These are phyloP conservation scores for Calephelis nemesis DNA, from an alignment of 1,140 invertebrate species.

Conservation along the genomic window DNA sequence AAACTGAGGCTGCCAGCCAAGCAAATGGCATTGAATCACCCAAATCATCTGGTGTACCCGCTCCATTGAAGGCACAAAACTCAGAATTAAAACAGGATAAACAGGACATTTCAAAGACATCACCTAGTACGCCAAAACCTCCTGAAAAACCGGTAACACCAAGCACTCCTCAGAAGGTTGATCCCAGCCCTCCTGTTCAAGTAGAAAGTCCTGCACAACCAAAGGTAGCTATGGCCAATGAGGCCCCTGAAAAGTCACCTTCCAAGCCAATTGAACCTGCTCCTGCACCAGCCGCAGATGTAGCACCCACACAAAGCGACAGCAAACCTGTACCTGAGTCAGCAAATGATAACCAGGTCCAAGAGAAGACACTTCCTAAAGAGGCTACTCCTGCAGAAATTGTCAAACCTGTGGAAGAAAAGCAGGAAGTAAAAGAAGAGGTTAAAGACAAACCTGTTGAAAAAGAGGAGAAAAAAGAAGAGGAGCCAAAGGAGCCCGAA, in stretches of 20 bases:
- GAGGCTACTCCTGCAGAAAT: slow-evolving; percentile 44
- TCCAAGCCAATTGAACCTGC: slow-evolving; percentile 62
- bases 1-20: slow-evolving; percentile 58
- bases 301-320: slow-evolving; percentile 64
- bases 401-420: slow-evolving; percentile 45
- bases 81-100: slow-evolving; percentile 66
- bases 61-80: slow-evolving; percentile 59
- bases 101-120: slow-evolving; percentile 69
- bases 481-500: slow-evolving; percentile 36
- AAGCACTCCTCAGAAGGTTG: slow-evolving; percentile 57
- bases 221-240: slow-evolving; percentile 68
- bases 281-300: slow-evolving; percentile 58
- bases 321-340: slow-evolving; percentile 64
- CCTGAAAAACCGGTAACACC: slow-evolving; percentile 61
- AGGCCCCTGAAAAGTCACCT: slow-evolving; percentile 61
- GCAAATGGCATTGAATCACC: slow-evolving; percentile 70
- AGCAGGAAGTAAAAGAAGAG: slow-evolving; percentile 54
- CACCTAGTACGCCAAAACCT: slow-evolving; percentile 70
- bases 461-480: slow-evolving; percentile 40
- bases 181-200: slow-evolving; percentile 43
- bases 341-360: slow-evolving; percentile 59
- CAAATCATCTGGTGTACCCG: slow-evolving; percentile 55
- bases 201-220: slow-evolving; percentile 52
- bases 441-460: slow-evolving; percentile 34
- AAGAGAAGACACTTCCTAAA: slow-evolving; percentile 47